Base-by-base conservation (phyloP, 1,140 invertebrate species). In the Bombus picipes region DNA sequence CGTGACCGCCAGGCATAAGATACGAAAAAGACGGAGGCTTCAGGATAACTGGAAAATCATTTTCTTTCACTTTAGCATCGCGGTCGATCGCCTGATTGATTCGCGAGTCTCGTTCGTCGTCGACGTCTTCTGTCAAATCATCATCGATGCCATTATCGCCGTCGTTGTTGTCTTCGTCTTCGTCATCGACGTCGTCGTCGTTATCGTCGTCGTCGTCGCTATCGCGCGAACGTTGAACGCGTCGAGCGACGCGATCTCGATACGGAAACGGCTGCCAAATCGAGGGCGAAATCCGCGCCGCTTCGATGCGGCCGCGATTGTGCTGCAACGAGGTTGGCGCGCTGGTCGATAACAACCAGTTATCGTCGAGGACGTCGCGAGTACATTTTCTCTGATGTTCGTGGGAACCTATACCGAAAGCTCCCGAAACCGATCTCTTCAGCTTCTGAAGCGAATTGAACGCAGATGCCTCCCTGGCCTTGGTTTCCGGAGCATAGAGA, bases 331-430 rank as follows among this genome's bases (percentile, higher is more conserved):
- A 97, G 93, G 97, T 98, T 9, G 97, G 97, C 4, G 97, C 97
- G 47, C 97, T 98, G 86, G 97, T 96, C 76, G 97, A 97, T 32
- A 98, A 92, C 79, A 97, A 96, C 97, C 97, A 98, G 91, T 98
- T 98, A 87, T 96, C 96, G 88, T 97, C 96, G 18, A 93, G 87
- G 34, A 87, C 74, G 13, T 91, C 91, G 41, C 82, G 77, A 3
- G 80, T 41, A n/a, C 78, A 88, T 77, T 92, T 94, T 25, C 83
- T 88, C 10, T 93, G 92, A 0, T 89, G 68, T 2, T 92, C 93
- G 32, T 87, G 71, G 9, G 87, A 78, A 8, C 89, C 89, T 47
- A 94, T 89, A 1, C 96, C 96, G 13, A 97, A 94, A 4, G 97
- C 97, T 25, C 97, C 96, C 5, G 97, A 97, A 2, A 97, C 96